Evolutionary conservation across 2,888 invertebrate genomes (phyloP).

Genomic region (Amaurobius ferox): DNA sequence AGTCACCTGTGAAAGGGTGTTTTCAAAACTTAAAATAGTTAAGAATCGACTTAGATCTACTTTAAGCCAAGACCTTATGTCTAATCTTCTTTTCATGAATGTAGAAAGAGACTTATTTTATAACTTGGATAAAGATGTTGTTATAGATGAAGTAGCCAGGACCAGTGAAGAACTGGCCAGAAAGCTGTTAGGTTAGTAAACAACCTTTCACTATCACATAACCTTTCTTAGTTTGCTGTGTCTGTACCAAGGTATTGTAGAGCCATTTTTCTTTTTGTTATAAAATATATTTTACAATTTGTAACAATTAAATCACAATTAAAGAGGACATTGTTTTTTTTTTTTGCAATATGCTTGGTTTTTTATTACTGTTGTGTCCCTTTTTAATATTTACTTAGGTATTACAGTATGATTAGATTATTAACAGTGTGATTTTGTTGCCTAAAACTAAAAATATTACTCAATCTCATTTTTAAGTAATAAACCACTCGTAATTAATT

Average conservation of each 20-base stretch:
- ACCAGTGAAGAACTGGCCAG: constrained; percentile 1
- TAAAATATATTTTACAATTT: too few relatives aligned
- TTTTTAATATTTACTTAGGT: neutral
- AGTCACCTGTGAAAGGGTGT: neutral
- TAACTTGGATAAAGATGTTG: neutral
- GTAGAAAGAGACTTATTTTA: neutral
- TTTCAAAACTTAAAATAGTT: constrained; percentile 7
- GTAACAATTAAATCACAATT: too few relatives aligned
- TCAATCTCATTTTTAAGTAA: too few relatives aligned
- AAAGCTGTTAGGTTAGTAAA: constrained; percentile 1
- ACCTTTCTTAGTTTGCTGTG: too few relatives aligned
- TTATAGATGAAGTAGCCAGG: constrained; percentile 8
- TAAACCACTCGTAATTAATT: too few relatives aligned
- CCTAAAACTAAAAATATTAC: too few relatives aligned
- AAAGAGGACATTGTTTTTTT: too few relatives aligned
- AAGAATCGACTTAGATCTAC: neutral
- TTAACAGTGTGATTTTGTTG: too few relatives aligned
- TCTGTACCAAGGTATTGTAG: neutral
- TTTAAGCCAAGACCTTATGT: constrained; percentile 13
- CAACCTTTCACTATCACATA: neutral
- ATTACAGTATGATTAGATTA: neutral
- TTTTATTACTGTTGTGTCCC: too few relatives aligned
- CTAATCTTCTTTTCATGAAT: neutral
- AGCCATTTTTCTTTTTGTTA: neutral
- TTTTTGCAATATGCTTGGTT: too few relatives aligned